Evolutionary conservation across 2,888 invertebrate genomes (phyloP), one percentile per base, ranked within the genome.

Genomic region (Oasisia sp.): DNA sequence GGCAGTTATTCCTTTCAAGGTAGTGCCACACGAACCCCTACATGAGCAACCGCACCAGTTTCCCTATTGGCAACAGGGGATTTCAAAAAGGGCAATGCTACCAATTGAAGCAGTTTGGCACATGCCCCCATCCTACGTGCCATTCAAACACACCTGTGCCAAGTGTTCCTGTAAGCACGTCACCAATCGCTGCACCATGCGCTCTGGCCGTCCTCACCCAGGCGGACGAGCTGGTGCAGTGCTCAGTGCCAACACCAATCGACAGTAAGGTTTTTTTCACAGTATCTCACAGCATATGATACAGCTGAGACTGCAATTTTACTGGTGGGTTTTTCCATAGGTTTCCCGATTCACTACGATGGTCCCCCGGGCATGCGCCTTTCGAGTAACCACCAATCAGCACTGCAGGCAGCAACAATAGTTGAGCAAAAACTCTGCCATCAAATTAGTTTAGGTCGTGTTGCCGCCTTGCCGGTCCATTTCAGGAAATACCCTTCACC

Each of bases 351-450:
- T 19, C 12, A 90, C 90, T 90, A 90, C n/a, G 90, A 90, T n/a
- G 90, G 1, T 14, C 90, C 90, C 14, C 90, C 14, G n/a, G 3
- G 90, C 27, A 11, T 90, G 90, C 90, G 90, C n/a, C 19, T 12
- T 19, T 90, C 90, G 11, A 19, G 19, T 19, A 90, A 90, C n/a
- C 90, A 90, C 27, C 90, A 19, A 19, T 90, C 90, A 90, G 90
- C n/a, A 19, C 19, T 90, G 27, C 19, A 90, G 27, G 90, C 90
- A 11, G n/a, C 8, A n/a, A n/a, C n/a, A n/a, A n/a, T 90, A 14
- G 90, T 90, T 90, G 90, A 90, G 11, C 12, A 90, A 90, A 90
- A 90, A 19, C 11, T 90, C 19, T 4, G 27, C 4, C 27, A 90
- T n/a, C 4, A 90, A 90, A 90, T 90, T 19, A 4, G 19, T 19